Percentiles rank a stretch among this genome's conserved stretches.
Evolutionary conservation across 2,888 invertebrate genomes (phyloP).

Genomic region (Calliopum simillimum): DNA sequence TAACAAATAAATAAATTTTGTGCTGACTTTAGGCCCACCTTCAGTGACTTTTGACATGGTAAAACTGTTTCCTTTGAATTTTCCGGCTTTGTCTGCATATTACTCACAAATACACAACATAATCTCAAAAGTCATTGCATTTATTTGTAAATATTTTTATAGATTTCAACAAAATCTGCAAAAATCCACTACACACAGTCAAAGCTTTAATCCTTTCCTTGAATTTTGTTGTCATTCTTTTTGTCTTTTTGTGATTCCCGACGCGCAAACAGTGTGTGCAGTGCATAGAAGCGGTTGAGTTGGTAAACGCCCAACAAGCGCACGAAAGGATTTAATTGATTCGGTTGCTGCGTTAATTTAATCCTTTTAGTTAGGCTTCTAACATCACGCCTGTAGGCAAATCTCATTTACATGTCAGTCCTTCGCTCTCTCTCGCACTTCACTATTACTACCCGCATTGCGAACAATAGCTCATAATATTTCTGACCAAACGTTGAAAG

Average conservation of each 20-base stretch:
- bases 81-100: background rate
- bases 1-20: background rate
- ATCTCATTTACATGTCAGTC: background rate
- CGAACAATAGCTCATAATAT: conserved; percentile 42
- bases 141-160: conserved; percentile 56
- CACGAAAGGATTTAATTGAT: conserved; percentile 50
- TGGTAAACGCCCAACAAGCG: conserved; percentile 45
- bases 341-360: conserved; percentile 58
- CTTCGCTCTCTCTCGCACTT: background rate
- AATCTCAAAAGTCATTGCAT: conserved; percentile 49
- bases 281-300: conserved; percentile 45
- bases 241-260: background rate
- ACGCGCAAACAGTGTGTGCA: conserved; percentile 10
- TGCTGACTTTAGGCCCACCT: conserved; percentile 14
- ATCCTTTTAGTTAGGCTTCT: conserved; percentile 58
- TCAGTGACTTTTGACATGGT: background rate
- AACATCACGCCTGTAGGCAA: background rate
- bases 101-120: conserved; percentile 21
- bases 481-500: conserved; percentile 42
- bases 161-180: conserved; percentile 20
- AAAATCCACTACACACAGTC: background rate
- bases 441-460: conserved; percentile 12
- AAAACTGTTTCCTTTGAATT: conserved; percentile 11
- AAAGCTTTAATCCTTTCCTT: conserved; percentile 53
- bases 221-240: conserved; percentile 41